Evolutionary conservation across 2,888 invertebrate species (phyloP).

Genomic region (Pollenia labialis): DNA sequence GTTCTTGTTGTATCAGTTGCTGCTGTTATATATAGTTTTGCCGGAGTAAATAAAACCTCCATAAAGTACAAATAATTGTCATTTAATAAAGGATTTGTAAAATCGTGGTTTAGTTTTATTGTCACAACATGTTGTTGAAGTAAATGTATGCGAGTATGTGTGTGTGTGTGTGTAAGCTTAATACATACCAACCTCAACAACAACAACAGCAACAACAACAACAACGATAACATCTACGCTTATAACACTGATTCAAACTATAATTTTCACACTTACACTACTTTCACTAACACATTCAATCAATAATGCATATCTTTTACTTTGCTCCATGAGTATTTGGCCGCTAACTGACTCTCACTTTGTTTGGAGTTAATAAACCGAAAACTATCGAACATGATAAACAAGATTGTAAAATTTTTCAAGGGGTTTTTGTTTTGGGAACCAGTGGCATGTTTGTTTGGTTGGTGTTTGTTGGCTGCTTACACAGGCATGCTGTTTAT

Average conservation of each 20-base stretch:
- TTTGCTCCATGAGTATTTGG: not conserved
- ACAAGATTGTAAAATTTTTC: not conserved
- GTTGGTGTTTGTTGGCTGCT: not conserved
- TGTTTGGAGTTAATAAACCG: constrained; percentile 10
- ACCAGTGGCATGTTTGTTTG: constrained; percentile 6
- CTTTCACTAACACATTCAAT: not conserved
- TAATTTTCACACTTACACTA: constrained; percentile 15
- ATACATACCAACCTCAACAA: not conserved
- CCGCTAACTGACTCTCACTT: not conserved
- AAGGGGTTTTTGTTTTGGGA: constrained; percentile 9
- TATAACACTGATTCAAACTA: constrained; percentile 29
- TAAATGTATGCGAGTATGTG: not conserved
- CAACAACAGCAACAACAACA: not conserved
- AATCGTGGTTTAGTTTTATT: constrained; percentile 61
- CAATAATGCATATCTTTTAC: not conserved
- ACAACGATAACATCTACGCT: not conserved
- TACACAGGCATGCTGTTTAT: constrained; percentile 6
- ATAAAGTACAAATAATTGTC: constrained; percentile 61
- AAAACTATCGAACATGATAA: constrained; percentile 5
- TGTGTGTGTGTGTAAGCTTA: not conserved
- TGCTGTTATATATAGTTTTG: not conserved
- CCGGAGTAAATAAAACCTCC: constrained; percentile 25
- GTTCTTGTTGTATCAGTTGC: not conserved
- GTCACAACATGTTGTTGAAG: constrained; percentile 38
- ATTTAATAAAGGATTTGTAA: constrained; percentile 63